Percentiles rank a stretch among this genome's conserved stretches.
phyloP scores from a whole-genome alignment of 2,888 invertebrate genomes.

The Molanna angustata region DNA sequence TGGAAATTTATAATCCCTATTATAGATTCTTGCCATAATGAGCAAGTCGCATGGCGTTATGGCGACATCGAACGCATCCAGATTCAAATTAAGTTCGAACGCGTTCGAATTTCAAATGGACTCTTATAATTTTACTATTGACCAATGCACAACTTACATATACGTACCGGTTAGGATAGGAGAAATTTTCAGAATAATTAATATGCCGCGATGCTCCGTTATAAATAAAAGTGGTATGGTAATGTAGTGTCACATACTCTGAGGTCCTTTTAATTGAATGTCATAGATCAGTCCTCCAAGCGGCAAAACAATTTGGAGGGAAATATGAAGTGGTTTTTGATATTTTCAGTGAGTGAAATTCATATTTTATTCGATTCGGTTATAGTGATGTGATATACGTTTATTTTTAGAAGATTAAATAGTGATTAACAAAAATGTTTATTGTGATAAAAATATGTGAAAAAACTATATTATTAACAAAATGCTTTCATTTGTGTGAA shows the following conservation, averaged over 20 bases:
- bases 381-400: too few species aligned
- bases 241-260: slow-evolving; percentile 29
- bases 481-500: too few species aligned
- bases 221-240: slow-evolving; percentile 31
- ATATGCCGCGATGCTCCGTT: slow-evolving; percentile 25
- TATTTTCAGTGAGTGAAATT: slow-evolving; percentile 16
- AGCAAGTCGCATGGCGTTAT: too few species aligned
- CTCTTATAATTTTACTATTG: slow-evolving; percentile 18
- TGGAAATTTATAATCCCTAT: too few species aligned
- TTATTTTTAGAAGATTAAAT: too few species aligned
- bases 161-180: slow-evolving; percentile 25
- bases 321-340: slow-evolving; percentile 20
- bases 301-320: not conserved
- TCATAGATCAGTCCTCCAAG: not conserved
- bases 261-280: slow-evolving; percentile 14
- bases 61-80: slow-evolving; percentile 9
- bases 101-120: slow-evolving; percentile 15
- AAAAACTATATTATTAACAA: too few species aligned
- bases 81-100: slow-evolving; percentile 5
- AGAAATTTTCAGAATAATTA: slow-evolving; percentile 24
- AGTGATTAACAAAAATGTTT: too few species aligned
- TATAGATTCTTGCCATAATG: too few species aligned
- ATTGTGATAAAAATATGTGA: too few species aligned
- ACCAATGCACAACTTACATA: slow-evolving; percentile 11
- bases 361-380: too few species aligned